phyloP scores from a whole-genome alignment of 2,797 vertebrate species.

The Scomberomorus guttatus region DNA sequence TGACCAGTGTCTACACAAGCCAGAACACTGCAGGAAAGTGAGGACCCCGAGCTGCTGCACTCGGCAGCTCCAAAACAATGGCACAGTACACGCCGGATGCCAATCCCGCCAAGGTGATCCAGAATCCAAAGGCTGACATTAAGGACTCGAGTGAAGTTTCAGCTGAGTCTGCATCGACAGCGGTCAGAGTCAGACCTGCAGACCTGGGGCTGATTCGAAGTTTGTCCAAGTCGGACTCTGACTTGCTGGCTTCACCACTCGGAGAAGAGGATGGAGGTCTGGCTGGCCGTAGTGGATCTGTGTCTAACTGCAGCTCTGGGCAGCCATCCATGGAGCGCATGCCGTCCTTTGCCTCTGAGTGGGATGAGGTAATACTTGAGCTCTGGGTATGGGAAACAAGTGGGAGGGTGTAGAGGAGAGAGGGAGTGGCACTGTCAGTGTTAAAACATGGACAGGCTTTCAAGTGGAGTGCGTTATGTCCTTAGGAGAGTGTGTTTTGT shows the following conservation, averaged over 20 bases:
- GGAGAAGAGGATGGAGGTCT: constrained; percentile 91
- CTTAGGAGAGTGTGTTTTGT: constrained; percentile 40
- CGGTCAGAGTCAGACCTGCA: constrained; percentile 85
- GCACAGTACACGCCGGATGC: constrained; percentile 74
- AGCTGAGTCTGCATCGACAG: constrained; percentile 32
- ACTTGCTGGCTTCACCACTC: constrained; percentile 92
- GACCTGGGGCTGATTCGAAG: constrained; percentile 93
- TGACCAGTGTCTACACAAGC: constrained; percentile 22
- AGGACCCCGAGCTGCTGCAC: constrained; percentile 42
- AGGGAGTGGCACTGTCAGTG: constrained; percentile 51
- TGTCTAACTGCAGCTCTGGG: constrained; percentile 91
- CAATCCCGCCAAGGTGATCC: constrained; percentile 75
- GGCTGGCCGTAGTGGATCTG: constrained; percentile 92
- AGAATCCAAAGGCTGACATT: constrained; percentile 45
- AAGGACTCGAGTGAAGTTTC: constrained; percentile 62
- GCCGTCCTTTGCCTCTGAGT: constrained; percentile 96
- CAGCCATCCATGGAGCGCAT: constrained; percentile 93
- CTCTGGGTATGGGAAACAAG: constrained; percentile 60
- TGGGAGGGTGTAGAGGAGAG: constrained; percentile 50
- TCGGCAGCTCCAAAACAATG: constrained; percentile 69
- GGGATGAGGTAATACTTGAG: constrained; percentile 94
- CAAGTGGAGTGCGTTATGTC: constrained; percentile 45
- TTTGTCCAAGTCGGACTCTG: constrained; percentile 97
- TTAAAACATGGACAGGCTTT: constrained; percentile 43
- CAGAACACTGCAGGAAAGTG: constrained; percentile 49